Base-by-base conservation (phyloP, 2,113 vertebrate genomes). In the Azemiops feae region DNA sequence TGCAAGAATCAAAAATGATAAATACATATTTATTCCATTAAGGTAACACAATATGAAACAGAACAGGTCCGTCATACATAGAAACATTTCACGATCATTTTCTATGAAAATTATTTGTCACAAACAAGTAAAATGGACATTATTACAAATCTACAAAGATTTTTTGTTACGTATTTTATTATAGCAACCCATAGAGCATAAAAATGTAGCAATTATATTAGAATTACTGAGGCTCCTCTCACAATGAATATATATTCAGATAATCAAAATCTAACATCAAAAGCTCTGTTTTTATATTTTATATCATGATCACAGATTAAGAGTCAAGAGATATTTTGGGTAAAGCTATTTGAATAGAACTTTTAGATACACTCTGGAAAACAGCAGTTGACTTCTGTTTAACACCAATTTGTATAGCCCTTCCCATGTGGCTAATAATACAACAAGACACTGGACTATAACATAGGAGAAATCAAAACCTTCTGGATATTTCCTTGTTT, bases 31-130 rank as follows among this genome's bases (percentile, higher is more conserved):
- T 97, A 92, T 96, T 97, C 94, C 96, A 23, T 96, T 96, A 96
- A 93, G 87, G 95, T 96, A 96, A 96, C 93, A 96, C 94, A 97
- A 94, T 96, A 95, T 95, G 92, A 96, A 97, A 96, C 95, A 95
- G 95, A 96, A 96, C 94, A 92, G 95, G 96, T 96, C 94, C 58
- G 30, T 43, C 0, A 92, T 92, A 94, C 92, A 96, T 89, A 94
- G 94, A 91, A 95, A 94, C 20, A 69, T 87, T 86, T 53, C 23
- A 90, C 53, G 22, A 34, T 45, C 88, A 92, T 94, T 87, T 57
- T 81, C 12, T 93, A 93, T 93, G 85, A 95, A 95, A 93, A 91
- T 50, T 92, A 64, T 8, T 91, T 91, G 39, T 93, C 93, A 92
- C 88, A 45, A 89, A 89, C 87, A 74, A 0, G 52, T 87, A 81